A percentile compares a stretch with the other conserved stretches of the same genome.
phyloP scores from a whole-genome alignment of 1,140 invertebrate genomes.

The Maconellicoccus hirsutus region DNA sequence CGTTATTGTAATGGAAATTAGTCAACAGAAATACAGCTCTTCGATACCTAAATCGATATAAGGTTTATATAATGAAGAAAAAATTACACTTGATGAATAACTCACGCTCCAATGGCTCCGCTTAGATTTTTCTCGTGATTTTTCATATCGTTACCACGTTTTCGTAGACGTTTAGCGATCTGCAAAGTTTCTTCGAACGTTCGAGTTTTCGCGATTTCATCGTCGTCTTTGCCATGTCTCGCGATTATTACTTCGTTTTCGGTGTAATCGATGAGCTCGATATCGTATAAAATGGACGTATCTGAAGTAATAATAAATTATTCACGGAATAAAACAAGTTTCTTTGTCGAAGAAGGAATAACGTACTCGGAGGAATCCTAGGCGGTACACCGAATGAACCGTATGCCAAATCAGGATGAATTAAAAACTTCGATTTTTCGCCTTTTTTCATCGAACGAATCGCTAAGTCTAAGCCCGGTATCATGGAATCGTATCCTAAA shows the following conservation, averaged over 20 bases:
- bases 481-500: slow-evolving; percentile 39
- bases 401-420: slow-evolving; percentile 52
- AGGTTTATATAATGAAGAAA: not conserved
- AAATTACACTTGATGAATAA: not conserved
- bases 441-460: slow-evolving; percentile 49
- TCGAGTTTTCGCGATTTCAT: not conserved
- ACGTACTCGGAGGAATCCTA: slow-evolving; percentile 42
- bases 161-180: not conserved
- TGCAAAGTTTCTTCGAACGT: not conserved
- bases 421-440: slow-evolving; percentile 52
- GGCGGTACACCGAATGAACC: slow-evolving; percentile 49
- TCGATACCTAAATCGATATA: not conserved
- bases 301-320: not conserved
- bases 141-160: not conserved
- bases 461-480: slow-evolving; percentile 53
- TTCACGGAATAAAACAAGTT: not conserved
- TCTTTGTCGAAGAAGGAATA: not conserved
- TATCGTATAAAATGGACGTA: not conserved
- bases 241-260: not conserved
- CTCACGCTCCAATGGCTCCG: not conserved
- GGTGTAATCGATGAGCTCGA: not conserved
- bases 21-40: not conserved
- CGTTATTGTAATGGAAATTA: not conserved
- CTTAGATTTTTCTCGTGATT: not conserved
- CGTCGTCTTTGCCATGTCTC: not conserved